Conservation (phyloP, 1,140 invertebrate genomes). For the Linepithema humile region DNA sequence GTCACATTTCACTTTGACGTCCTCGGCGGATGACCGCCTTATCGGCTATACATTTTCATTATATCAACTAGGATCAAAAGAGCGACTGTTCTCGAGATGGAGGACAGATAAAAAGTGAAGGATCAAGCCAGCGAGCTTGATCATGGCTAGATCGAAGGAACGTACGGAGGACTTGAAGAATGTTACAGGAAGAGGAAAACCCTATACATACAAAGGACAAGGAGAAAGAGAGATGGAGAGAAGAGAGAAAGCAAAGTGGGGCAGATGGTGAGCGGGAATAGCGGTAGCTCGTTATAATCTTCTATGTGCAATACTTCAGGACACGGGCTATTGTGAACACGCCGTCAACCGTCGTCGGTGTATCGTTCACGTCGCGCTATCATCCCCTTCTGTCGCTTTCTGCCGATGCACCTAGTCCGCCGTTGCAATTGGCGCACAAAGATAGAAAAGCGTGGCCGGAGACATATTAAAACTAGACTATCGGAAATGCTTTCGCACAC, state of each 20-base stretch:
- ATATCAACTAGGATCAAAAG: constrained; percentile 54
- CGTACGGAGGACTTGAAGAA: constrained; percentile 11
- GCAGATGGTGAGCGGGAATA: constrained; percentile 24
- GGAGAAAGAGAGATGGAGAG: not conserved
- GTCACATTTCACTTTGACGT: constrained; percentile 50
- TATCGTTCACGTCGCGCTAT: constrained; percentile 43
- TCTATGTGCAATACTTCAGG: constrained; percentile 43
- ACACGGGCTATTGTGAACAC: constrained; percentile 42
- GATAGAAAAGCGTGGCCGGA: not conserved
- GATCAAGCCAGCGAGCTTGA: constrained; percentile 29
- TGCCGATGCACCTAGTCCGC: constrained; percentile 17
- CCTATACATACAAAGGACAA: not conserved
- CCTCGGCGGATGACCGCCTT: constrained; percentile 41
- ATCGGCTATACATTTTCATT: constrained; percentile 34
- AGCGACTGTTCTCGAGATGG: not conserved
- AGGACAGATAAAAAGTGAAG: constrained; percentile 18
- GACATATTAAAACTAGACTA: not conserved
- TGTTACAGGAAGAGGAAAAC: constrained; percentile 20
- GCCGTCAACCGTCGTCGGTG: constrained; percentile 37
- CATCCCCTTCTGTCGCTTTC: constrained; percentile 37
- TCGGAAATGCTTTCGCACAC: too few species aligned
- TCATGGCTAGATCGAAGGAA: constrained; percentile 13
- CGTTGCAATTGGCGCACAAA: not conserved
- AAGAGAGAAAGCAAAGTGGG: constrained; percentile 2
- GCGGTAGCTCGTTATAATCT: constrained; percentile 64